A percentile compares a stretch with the other conserved stretches of the same genome.
These are phyloP conservation scores for Lindbergichthys nudifrons DNA, from an alignment of 2,797 vertebrate genomes.

Conservation along the genomic window DNA sequence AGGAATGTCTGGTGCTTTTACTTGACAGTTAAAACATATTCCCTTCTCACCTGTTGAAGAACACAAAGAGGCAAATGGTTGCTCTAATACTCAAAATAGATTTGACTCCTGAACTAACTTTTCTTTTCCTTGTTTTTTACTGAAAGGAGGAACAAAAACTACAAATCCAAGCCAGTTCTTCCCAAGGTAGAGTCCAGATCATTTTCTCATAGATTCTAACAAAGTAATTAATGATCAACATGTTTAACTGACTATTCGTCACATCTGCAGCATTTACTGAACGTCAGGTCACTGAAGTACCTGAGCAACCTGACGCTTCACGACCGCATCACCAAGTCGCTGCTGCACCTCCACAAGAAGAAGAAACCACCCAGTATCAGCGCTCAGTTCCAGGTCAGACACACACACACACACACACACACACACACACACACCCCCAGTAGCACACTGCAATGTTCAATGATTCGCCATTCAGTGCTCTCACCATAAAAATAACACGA, in stretches of 20 bases:
- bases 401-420: slow-evolving; percentile 19
- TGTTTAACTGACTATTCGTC: slow-evolving; percentile 3
- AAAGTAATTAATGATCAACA: not conserved
- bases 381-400: slow-evolving; percentile 95
- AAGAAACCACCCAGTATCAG: slow-evolving; percentile 99
- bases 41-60: slow-evolving; percentile 8
- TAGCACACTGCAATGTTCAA: not conserved
- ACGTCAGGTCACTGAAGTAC: slow-evolving; percentile 97
- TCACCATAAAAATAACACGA: slow-evolving; percentile 15
- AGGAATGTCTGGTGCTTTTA: slow-evolving; percentile 15
- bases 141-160: slow-evolving; percentile 94
- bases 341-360: slow-evolving; percentile 98
- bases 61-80: not conserved
- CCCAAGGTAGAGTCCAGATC: slow-evolving; percentile 89
- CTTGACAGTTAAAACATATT: not conserved
- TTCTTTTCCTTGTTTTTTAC: slow-evolving; percentile 39
- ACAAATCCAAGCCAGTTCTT: slow-evolving; percentile 91
- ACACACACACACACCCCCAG: slow-evolving; percentile 20
- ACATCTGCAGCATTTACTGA: slow-evolving; percentile 89
- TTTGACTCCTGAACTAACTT: slow-evolving; percentile 5
- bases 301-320: slow-evolving; percentile 94
- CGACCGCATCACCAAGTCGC: slow-evolving; percentile 98
- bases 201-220: not conserved
- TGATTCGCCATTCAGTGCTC: slow-evolving; percentile 9
- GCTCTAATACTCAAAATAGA: not conserved